Evolutionary conservation across 2,797 vertebrate genomes (phyloP), one percentile per base, ranked within the genome.

Genomic region (Ispidina picta): DNA sequence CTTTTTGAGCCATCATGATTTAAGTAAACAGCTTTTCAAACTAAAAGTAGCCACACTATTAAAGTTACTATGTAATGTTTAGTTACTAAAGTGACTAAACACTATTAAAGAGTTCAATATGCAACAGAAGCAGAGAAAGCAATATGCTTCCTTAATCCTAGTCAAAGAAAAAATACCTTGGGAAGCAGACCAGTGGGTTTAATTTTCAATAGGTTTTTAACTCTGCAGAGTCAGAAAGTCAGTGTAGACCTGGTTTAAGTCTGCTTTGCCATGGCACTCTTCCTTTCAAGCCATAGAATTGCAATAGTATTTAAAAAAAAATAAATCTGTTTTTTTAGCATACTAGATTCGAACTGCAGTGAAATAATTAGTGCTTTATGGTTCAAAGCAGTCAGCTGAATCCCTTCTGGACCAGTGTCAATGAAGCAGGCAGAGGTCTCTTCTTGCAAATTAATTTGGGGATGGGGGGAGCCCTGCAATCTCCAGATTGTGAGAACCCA

Each of bases 211-310:
- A 73, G 15, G 5, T 41, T 69, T 12, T 75, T 74, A 74, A 71
- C 22, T 81, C 31, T 41, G 11, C 29, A 21, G 54, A 58, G 41
- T 58, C 21, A 71, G 22, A 78, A 87, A 70, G 59, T 69, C 39
- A 69, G 20, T 15, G 21, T 43, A 65, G 78, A 63, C 23, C 29
- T 86, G 35, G 6, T 65, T 71, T 83, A 52, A 85, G 46, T 76
- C 59, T 66, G 25, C 76, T 90, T 94, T 93, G 75, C 82, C 58
- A 29, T 87, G 48, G 37, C 25, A 9, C 18, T 87, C 20, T 87
- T 72, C 55, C 19, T 89, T 89, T 91, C 52, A 56, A 46, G 66
- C 78, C 85, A 77, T 59, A 87, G 62, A 74, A 82, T 43, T 88
- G 84, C 51, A 56, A 54, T 49, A 73, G n/a, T 43, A n/a, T 56